Conservation (phyloP, 2,797 vertebrate species). For the Sandelia bainsii region DNA sequence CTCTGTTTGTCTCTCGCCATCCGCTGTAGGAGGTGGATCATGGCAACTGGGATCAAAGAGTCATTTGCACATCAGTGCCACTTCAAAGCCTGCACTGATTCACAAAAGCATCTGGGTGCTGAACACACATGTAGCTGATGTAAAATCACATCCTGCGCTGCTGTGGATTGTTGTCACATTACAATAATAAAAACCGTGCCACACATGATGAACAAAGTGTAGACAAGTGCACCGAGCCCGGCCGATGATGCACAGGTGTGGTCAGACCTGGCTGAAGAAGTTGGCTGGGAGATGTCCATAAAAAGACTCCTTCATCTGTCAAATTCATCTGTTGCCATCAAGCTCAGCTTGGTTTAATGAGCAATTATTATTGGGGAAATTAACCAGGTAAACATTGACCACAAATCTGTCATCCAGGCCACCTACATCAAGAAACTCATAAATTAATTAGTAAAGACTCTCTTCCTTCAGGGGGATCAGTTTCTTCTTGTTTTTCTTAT, state of each 20-base stretch:
- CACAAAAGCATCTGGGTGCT: conserved; percentile 72
- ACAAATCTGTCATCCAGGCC: conserved; percentile 16
- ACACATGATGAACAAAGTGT: conserved; percentile 5
- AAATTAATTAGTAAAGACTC: background rate
- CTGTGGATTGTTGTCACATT: conserved; percentile 39
- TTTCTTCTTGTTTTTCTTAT: background rate
- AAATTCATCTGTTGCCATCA: conserved; percentile 32
- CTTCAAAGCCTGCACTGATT: conserved; percentile 72
- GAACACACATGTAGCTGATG: conserved; percentile 19
- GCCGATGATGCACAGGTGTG: conserved; percentile 48
- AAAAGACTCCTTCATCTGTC: conserved; percentile 54
- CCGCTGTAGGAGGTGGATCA: conserved; percentile 30
- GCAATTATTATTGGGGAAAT: conserved; percentile 32
- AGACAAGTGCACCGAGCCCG: conserved; percentile 10
- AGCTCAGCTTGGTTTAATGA: conserved; percentile 46
- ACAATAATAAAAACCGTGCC: conserved; percentile 52
- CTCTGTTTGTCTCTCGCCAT: conserved; percentile 43
- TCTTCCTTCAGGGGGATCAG: background rate
- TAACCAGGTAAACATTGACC: conserved; percentile 12
- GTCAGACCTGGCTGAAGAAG: conserved; percentile 27
- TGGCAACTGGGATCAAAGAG: conserved; percentile 73
- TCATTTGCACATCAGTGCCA: conserved; percentile 79
- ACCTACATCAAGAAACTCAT: background rate
- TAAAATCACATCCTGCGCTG: conserved; percentile 35
- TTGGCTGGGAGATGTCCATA: conserved; percentile 29